Conservation (phyloP, 2,113 vertebrate species). For the Malurus elegans region DNA sequence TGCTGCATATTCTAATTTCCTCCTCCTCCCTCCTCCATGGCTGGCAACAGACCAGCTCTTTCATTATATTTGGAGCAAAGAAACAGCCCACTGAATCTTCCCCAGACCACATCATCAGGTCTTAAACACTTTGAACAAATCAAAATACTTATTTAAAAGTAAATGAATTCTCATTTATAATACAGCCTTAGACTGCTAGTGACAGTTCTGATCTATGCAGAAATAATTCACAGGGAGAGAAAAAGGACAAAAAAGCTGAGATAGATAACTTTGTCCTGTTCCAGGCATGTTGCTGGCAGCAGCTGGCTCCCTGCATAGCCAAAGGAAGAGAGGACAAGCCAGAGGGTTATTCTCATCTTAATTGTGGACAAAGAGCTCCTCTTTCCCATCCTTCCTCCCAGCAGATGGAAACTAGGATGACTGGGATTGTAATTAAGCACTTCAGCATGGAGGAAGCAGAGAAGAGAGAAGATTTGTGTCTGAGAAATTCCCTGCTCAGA, state of each 20-base stretch:
- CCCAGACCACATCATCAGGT: not conserved
- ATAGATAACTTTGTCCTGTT: not conserved
- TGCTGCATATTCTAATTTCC: constrained; percentile 3
- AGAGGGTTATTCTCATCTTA: not conserved
- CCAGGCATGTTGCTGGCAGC: not conserved
- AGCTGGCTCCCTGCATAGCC: not conserved
- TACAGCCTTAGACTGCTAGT: not conserved
- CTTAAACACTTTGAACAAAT: not conserved
- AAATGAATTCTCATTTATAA: not conserved
- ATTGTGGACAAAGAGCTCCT: not conserved
- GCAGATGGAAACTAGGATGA: not conserved
- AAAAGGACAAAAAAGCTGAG: not conserved
- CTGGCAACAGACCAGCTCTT: constrained; percentile 43
- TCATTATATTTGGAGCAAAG: constrained; percentile 21
- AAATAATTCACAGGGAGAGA: not conserved
- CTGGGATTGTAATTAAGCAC: not conserved
- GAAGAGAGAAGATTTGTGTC: not conserved
- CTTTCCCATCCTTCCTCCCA: not conserved
- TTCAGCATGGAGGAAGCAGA: not conserved
- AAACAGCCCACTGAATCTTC: not conserved
- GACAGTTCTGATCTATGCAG: not conserved
- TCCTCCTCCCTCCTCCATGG: not conserved
- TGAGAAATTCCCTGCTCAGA: not conserved
- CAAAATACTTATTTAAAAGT: constrained; percentile 6
- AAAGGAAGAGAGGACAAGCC: not conserved